Evolutionary conservation across 2,888 invertebrate genomes (phyloP), one percentile per base, ranked within the genome.

Genomic region (Podabrus alpinus): DNA sequence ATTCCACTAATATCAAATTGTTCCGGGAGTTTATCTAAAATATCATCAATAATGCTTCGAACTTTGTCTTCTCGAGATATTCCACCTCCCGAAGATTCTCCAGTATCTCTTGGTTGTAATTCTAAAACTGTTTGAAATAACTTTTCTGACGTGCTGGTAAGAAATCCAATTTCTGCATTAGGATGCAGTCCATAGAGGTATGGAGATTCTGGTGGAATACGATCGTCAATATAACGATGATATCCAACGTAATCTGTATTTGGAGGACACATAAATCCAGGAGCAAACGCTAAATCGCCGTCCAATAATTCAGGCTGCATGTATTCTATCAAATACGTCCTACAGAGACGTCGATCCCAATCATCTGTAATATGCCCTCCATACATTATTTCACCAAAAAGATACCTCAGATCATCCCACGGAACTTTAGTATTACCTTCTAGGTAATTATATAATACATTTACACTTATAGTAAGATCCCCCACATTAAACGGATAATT

Each of bases 301-400:
- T 97, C 97, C 73, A 96, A 92, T 85, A 97, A 89, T 84, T 96
- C 95, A 0, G 95, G 91, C 83, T 94, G 93, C 92, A 98, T 94
- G 85, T 94, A 97, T 84, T 96, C 97, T 80, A 94, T 90, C 66
- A 98, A 88, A 87, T 95, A 96, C 1, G 94, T 95, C 69, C 93
- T 90, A 84, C 97, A 98, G 3, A 98, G 90, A 59, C 95, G 89
- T 66, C 97, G 89, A 86, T 98, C 97, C 96, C 97, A 97, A 86
- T 98, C 97, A 84, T 98, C 97, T 0, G 97, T 97, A 82, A 98
- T 97, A 85, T 98, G 98, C 0, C 98, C 98, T 1, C 97, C 97
- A 84, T 98, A 98, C 97, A 98, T 97, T 81, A 98, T 98, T 88
- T 98, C 97, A 0, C 97, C 98, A 85, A 98, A 97, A 15, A 98